Base-by-base conservation (phyloP, 2,113 vertebrate species). In the Albula goreensis region DNA sequence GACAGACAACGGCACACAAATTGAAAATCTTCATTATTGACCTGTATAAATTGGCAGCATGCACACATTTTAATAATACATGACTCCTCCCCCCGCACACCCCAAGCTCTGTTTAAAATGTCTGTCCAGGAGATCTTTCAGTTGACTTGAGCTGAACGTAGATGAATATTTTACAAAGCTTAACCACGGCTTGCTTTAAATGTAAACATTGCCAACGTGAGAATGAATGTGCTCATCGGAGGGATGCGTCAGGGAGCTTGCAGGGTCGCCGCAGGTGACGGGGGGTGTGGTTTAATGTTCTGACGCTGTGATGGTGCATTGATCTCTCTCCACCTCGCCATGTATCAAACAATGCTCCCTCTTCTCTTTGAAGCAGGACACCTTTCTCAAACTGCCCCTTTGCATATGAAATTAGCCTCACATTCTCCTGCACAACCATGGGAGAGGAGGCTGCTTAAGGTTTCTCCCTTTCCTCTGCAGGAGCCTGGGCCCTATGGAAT, bases 101-200 rank as follows among this genome's bases (percentile, higher is more conserved):
- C 87, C 85, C 88, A 92, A 1, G 31, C 84, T 86, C 88, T 12
- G 41, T 50, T 48, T 79, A 31, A 7, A 11, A 70, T n/a, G 60
- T 1, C 13, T n/a, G 50, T 81, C 63, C 3, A 9, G 50, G 48
- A 22, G 4, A 13, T 80, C 78, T 57, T 81, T 25, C 25, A 93
- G 89, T 90, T 79, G 87, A 87, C 78, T 89, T 90, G 91, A 89
- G 90, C 92, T 90, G 88, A 87, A 92, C 89, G 83, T 84, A 86
- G 86, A 95, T 94, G 88, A 94, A 94, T 93, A 94, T 94, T 95
- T 95, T 87, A 92, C 90, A n/a, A 85, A 85, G 89, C 87, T 88
- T 93, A 93, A 93, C 91, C 81, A 81, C 86, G 86, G 85, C 88
- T 90, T 94, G 91, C 88, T 81, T 91, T 88, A 91, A 91, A 89